Evolutionary conservation across 1,140 invertebrate species (phyloP).

Genomic region (Pseudomyrmex gracilis): DNA sequence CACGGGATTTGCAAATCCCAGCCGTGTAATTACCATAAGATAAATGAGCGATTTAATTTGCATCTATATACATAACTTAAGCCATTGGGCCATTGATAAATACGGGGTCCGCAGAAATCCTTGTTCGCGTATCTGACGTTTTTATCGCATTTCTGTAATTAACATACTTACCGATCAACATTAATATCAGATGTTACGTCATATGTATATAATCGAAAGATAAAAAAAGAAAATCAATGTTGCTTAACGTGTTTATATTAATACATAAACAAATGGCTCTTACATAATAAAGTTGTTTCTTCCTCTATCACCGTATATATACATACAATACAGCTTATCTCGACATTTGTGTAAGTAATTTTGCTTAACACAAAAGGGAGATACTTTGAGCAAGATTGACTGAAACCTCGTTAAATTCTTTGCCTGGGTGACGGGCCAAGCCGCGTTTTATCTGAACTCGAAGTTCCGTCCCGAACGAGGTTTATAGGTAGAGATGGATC

Average conservation of each 20-base stretch:
- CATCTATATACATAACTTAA: conserved; percentile 46
- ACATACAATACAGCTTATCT: conserved; percentile 1
- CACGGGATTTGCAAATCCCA: conserved; percentile 58
- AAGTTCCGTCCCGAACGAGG: conserved; percentile 47
- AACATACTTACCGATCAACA: not conserved
- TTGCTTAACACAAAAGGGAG: conserved; percentile 40
- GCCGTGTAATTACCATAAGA: conserved; percentile 59
- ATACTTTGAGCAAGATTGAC: conserved; percentile 53
- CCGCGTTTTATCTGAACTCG: conserved; percentile 65
- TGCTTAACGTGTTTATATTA: not conserved
- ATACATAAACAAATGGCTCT: not conserved
- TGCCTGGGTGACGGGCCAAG: conserved; percentile 60
- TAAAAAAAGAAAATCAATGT: not conserved
- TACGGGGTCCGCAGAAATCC: conserved; percentile 27
- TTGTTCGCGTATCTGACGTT: conserved; percentile 14
- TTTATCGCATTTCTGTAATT: not conserved
- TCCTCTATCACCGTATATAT: not conserved
- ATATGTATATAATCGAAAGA: no score
- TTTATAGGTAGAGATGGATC: conserved; percentile 70
- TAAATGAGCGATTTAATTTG: conserved; percentile 59
- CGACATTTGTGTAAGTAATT: conserved; percentile 46
- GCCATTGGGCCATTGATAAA: conserved; percentile 31
- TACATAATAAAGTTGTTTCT: not conserved
- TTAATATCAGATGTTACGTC: no score
- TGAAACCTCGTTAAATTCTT: conserved; percentile 53